Base-by-base conservation (phyloP, 2,113 vertebrate genomes). In the Pituophis catenifer region DNA sequence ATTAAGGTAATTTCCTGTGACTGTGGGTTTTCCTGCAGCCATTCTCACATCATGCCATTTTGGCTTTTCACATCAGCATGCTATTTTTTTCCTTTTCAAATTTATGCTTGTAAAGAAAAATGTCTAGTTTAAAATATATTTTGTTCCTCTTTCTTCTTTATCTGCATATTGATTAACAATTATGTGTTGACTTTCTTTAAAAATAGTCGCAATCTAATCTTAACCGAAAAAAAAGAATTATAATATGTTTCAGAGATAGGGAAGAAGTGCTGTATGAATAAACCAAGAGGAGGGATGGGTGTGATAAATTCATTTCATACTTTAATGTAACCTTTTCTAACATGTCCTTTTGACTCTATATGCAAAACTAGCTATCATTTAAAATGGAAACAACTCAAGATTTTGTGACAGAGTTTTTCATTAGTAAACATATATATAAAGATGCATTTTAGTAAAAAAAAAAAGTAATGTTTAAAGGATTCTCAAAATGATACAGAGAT, bases 1-100 rank as follows among this genome's bases (percentile, higher is more conserved):
- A 97, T 98, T 98, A 97, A 97, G 96, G 96, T 97, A 97, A 98
- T 97, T 98, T 98, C 97, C 97, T 97, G 94, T 97, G 96, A 95
- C 96, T 94, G 88, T 95, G 93, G 91, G 90, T 93, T 97, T 95
- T 95, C 93, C 50, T 3, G 95, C 52, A 91, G 95, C 92, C 93
- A 93, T 95, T 97, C 94, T 95, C 95, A 88, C 92, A 94, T 3
- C 17, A 91, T 95, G 93, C 94, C 89, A 94, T 92, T 59, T 48
- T 96, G 91, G 55, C 58, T 95, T 94, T 95, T 96, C 0, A 0
- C 53, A 87, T 86, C n/a, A 29, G 81, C 75, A 65, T 88, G 54
- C 52, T 88, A 88, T 53, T n/a, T 33, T 17, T 88, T 53, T 8
- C 17, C 52, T 13, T 53, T 0, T 2, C 9, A 0, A 62, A 57